Conservation (phyloP, 2,888 invertebrate species). For the Busseola fusca region DNA sequence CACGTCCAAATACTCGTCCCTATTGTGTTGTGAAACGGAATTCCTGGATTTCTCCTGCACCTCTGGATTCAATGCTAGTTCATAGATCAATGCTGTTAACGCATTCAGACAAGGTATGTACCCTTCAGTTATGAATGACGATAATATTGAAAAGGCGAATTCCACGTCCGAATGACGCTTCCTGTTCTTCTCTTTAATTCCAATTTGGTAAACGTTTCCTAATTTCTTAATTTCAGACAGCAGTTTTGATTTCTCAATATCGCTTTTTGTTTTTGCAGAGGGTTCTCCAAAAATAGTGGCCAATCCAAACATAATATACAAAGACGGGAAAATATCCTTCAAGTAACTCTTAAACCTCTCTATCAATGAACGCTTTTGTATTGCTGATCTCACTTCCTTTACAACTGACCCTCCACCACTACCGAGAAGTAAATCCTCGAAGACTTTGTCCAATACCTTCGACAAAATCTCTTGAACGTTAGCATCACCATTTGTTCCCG, state of each 20-base stretch:
- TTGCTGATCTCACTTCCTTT: constrained; percentile 71
- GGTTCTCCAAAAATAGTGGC: constrained; percentile 71
- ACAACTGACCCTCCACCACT: constrained; percentile 72
- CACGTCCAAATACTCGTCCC: constrained; percentile 76
- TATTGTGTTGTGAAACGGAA: constrained; percentile 66
- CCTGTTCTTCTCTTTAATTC: constrained; percentile 71
- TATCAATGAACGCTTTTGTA: constrained; percentile 72
- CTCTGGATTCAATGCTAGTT: constrained; percentile 75
- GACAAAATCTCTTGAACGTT: constrained; percentile 85
- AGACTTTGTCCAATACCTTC: constrained; percentile 85
- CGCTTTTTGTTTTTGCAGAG: constrained; percentile 68
- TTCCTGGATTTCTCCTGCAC: constrained; percentile 76
- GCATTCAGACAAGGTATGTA: constrained; percentile 79
- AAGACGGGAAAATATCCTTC: constrained; percentile 82
- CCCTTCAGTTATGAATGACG: constrained; percentile 81
- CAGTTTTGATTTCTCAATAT: constrained; percentile 73
- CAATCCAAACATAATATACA: constrained; percentile 77
- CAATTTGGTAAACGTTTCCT: constrained; percentile 71
- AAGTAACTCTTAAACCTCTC: constrained; percentile 81
- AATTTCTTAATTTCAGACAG: constrained; percentile 72
- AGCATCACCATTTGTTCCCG: constrained; percentile 86
- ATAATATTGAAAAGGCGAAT: constrained; percentile 74
- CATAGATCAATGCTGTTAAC: constrained; percentile 77
- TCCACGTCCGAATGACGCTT: constrained; percentile 70
- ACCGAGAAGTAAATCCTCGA: constrained; percentile 81